These are phyloP conservation scores for Rhynchonycteris naso DNA, from an alignment of 2,797 vertebrate species.

Conservation along the genomic window DNA sequence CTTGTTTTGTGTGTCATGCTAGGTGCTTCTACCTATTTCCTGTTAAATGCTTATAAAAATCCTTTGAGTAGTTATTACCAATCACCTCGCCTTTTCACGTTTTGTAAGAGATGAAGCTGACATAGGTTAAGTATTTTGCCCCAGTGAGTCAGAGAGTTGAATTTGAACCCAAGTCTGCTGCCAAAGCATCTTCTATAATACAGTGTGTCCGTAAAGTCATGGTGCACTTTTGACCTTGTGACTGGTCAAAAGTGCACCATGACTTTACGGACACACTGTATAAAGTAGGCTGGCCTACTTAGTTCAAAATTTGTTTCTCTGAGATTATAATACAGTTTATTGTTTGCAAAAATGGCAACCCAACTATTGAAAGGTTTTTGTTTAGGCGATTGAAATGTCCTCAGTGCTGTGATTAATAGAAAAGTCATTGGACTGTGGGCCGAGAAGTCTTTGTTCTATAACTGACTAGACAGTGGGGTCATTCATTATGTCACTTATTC, in stretches of 20 bases:
- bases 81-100: neutral
- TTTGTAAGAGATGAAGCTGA: neutral
- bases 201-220: too few species aligned
- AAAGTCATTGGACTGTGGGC: neutral
- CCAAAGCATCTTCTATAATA: neutral
- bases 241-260: too few species aligned
- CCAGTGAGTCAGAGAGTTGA: neutral
- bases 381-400: neutral
- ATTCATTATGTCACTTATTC: neutral
- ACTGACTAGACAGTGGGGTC: neutral
- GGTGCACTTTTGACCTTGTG: too few species aligned
- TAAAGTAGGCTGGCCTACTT: neutral
- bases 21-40: neutral
- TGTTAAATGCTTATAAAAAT: neutral
- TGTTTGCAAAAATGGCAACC: neutral
- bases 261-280: too few species aligned
- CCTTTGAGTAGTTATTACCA: neutral
- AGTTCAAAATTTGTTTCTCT: neutral
- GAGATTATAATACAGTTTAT: neutral
- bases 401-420: neutral
- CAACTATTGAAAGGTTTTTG: neutral
- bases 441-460: neutral
- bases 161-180: slow-evolving; percentile 8
- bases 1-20: neutral
- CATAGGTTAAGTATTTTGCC: slow-evolving; percentile 24